Percentiles rank a stretch among this genome's conserved stretches.
These are phyloP conservation scores for Exephanes ischioxanthus DNA, from an alignment of 2,888 invertebrate species.

Conservation along the genomic window DNA sequence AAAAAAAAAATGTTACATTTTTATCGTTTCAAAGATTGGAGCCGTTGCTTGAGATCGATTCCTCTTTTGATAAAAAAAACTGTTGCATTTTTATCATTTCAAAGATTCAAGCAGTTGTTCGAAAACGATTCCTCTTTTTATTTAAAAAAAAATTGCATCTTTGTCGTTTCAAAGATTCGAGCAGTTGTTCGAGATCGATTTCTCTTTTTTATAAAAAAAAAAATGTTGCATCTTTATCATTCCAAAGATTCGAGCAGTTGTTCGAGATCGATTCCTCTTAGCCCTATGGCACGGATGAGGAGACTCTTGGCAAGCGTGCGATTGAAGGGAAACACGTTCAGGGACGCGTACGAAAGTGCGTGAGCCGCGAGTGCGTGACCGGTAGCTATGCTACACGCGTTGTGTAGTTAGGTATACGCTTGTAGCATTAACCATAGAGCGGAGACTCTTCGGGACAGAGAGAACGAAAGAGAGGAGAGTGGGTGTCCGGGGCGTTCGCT, in stretches of 20 bases:
- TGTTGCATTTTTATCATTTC: not conserved
- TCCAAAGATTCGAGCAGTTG: not conserved
- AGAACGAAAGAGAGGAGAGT: slow-evolving; percentile 44
- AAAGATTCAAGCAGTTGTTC: not conserved
- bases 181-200: not conserved
- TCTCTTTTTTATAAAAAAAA: not conserved
- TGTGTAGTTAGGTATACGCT: slow-evolving; percentile 48
- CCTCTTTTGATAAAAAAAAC: too few relatives aligned
- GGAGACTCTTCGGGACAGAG: slow-evolving; percentile 33
- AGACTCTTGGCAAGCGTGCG: slow-evolving; percentile 28
- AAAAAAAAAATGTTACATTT: too few relatives aligned
- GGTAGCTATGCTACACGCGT: slow-evolving; percentile 57
- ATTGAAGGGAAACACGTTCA: slow-evolving; percentile 64
- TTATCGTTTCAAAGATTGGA: too few relatives aligned
- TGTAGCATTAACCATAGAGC: slow-evolving; percentile 23
- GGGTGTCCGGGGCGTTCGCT: slow-evolving; percentile 59
- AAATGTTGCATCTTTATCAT: not conserved
- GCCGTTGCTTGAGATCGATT: too few relatives aligned
- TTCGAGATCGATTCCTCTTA: not conserved
- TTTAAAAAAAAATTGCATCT: too few relatives aligned
- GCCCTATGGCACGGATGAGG: not conserved
- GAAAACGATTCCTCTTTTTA: too few relatives aligned
- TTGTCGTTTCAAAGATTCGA: not conserved
- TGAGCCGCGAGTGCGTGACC: slow-evolving; percentile 67
- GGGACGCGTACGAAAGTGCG: slow-evolving; percentile 68